Evolutionary conservation across 1,140 invertebrate species (phyloP).

Genomic region (Branchinecta lindahli): DNA sequence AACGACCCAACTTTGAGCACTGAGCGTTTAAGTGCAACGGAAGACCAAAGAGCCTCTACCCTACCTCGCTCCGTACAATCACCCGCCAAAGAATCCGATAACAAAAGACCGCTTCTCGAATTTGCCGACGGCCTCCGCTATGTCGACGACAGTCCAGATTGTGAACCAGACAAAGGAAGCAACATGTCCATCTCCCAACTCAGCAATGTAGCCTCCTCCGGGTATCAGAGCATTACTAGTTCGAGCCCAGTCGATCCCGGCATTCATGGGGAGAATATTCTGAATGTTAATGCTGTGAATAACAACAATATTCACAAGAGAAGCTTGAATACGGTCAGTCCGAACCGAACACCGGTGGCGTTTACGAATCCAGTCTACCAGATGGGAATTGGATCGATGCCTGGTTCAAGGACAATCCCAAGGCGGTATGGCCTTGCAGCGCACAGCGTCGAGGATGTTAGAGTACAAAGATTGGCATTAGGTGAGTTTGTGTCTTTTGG

Average conservation of each 20-base stretch:
- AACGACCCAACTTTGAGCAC: too few relatives aligned
- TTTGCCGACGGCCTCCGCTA: constrained; percentile 51
- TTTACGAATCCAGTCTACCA: constrained; percentile 72
- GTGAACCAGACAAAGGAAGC: constrained; percentile 40
- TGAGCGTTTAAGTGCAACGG: not conserved
- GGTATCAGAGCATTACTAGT: constrained; percentile 77
- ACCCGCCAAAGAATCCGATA: not conserved
- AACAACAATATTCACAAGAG: constrained; percentile 21
- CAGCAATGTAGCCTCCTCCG: constrained; percentile 66
- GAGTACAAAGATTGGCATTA: constrained; percentile 12
- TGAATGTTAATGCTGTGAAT: constrained; percentile 21
- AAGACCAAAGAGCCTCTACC: constrained; percentile 2
- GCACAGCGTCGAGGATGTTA: not conserved
- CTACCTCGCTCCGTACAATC: not conserved
- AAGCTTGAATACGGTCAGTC: constrained; percentile 17
- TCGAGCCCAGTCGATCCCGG: constrained; percentile 67
- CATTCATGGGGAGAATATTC: constrained; percentile 26
- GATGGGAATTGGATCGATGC: constrained; percentile 20
- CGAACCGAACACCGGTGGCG: constrained; percentile 46
- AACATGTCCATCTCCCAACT: constrained; percentile 61
- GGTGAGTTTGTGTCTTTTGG: not conserved
- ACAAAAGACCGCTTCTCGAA: constrained; percentile 42
- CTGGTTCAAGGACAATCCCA: not conserved
- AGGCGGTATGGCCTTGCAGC: not conserved
- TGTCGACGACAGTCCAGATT: constrained; percentile 41